Conservation (phyloP, 2,113 vertebrate genomes). For the Ranitomeya variabilis region DNA sequence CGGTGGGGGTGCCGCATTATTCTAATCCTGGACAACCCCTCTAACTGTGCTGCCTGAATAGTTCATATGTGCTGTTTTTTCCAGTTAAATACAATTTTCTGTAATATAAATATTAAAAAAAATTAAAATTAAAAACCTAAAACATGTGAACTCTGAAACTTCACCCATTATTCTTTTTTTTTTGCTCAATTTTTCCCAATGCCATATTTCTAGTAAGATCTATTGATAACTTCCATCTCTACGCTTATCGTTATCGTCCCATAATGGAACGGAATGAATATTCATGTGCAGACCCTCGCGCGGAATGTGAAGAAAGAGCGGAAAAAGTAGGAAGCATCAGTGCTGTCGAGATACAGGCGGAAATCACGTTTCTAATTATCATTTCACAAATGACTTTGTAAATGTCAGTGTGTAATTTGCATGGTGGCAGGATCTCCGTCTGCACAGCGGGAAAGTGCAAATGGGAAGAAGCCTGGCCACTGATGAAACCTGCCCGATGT, state of each 20-base stretch:
- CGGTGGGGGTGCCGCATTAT: too few relatives aligned
- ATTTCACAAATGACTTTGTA: slow-evolving; percentile 3
- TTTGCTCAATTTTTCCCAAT: background rate
- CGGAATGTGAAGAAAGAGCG: background rate
- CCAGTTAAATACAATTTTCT: too few relatives aligned
- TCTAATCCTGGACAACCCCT: too few relatives aligned
- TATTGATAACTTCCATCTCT: background rate
- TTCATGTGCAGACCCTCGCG: background rate
- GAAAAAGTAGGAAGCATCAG: background rate
- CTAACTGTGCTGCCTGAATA: too few relatives aligned
- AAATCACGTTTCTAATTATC: slow-evolving; percentile 27
- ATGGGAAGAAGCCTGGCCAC: background rate
- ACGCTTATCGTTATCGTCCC: background rate
- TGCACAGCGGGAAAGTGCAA: background rate
- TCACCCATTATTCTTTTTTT: background rate
- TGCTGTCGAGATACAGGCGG: background rate
- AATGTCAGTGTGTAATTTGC: background rate
- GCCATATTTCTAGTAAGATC: background rate
- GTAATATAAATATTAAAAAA: background rate
- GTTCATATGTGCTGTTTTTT: background rate
- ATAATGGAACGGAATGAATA: background rate
- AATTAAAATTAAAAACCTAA: background rate
- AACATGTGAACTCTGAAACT: too few relatives aligned
- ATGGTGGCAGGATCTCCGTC: background rate
- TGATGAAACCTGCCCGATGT: background rate